Percentiles rank a stretch among this genome's conserved stretches.
Evolutionary conservation across 2,888 invertebrate genomes (phyloP).

Genomic region (Bombylius major): DNA sequence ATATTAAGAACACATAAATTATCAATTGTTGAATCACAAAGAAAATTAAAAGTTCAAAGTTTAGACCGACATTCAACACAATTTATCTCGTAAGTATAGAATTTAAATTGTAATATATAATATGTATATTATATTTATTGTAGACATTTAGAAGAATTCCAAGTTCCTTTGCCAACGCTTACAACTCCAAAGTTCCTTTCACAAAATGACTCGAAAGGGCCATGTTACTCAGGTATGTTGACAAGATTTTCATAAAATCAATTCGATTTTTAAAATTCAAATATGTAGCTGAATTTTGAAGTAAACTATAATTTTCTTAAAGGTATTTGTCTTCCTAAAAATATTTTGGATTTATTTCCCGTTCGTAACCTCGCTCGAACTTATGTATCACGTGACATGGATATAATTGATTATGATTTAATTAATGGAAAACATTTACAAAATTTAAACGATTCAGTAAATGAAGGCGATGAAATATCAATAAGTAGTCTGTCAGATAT

Average conservation of each 20-base stretch:
- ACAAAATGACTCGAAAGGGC: slow-evolving; percentile 31
- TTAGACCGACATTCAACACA: slow-evolving; percentile 30
- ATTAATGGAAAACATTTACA: slow-evolving; percentile 28
- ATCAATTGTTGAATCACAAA: slow-evolving; percentile 28
- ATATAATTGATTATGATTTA: slow-evolving; percentile 29
- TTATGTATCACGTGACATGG: slow-evolving; percentile 35
- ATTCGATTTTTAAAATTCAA: no score
- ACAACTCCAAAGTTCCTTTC: slow-evolving; percentile 31
- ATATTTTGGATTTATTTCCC: slow-evolving; percentile 33
- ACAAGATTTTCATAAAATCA: no score
- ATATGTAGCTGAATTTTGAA: background rate
- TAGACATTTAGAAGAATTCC: slow-evolving; percentile 29
- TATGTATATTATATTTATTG: background rate
- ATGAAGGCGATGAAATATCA: slow-evolving; percentile 33
- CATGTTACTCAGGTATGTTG: slow-evolving; percentile 31
- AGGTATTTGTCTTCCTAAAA: slow-evolving; percentile 36
- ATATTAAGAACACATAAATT: slow-evolving; percentile 25
- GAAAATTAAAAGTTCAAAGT: slow-evolving; percentile 31
- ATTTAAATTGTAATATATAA: background rate
- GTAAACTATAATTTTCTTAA: background rate
- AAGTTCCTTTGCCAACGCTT: slow-evolving; percentile 28
- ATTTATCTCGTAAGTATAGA: slow-evolving; percentile 24
- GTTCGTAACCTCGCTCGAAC: slow-evolving; percentile 28
- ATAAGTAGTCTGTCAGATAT: slow-evolving; percentile 38
- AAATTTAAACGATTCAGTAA: slow-evolving; percentile 30